Evolutionary conservation across 2,888 invertebrate species (phyloP).

Genomic region (Mechanitis messenoides): DNA sequence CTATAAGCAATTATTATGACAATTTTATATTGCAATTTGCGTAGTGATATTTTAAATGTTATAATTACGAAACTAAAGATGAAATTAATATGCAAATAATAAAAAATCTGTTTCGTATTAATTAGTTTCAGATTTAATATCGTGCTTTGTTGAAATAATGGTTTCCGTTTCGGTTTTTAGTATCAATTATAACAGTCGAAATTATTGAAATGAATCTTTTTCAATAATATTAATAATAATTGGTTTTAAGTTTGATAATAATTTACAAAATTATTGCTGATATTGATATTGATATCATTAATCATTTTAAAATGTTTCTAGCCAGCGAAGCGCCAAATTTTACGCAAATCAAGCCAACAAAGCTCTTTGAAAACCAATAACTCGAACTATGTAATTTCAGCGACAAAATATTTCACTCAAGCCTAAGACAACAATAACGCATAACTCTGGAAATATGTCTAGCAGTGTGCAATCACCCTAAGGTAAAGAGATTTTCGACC

Average conservation of each 20-base stretch:
- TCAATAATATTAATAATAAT: no score
- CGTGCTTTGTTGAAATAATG: background rate
- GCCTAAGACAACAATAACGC: conserved; percentile 28
- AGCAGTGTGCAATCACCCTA: conserved; percentile 23
- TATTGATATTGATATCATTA: no score
- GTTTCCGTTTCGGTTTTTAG: conserved; percentile 1
- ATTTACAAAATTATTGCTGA: no score
- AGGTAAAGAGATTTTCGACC: conserved; percentile 32
- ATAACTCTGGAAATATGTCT: conserved; percentile 28
- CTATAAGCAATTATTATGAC: no score
- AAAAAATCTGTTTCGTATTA: background rate
- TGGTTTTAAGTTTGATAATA: no score
- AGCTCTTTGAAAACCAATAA: conserved; percentile 1
- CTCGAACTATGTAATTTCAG: conserved; percentile 16
- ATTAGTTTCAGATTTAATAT: conserved; percentile 4
- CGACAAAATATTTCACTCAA: conserved; percentile 24
- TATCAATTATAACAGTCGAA: no score
- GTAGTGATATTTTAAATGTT: no score
- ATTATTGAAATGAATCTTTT: no score
- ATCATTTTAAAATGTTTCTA: no score
- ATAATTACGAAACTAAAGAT: no score
- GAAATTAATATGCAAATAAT: no score
- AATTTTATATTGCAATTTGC: no score
- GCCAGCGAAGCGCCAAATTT: background rate
- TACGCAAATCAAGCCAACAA: background rate